phyloP scores from a whole-genome alignment of 1,140 invertebrate species.

The Camponotus pennsylvanicus region DNA sequence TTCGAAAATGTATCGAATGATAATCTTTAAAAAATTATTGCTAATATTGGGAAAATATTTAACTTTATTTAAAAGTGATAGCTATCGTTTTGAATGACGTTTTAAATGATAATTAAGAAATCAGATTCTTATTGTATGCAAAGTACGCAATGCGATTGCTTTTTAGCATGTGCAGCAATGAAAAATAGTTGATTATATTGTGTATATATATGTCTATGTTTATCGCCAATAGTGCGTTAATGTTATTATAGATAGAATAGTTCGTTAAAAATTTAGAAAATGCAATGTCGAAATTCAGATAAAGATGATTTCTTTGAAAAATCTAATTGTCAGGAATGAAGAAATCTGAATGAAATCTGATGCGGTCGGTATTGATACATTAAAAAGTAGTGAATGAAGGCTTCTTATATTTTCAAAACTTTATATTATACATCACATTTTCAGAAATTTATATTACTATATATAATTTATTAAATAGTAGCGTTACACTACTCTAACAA shows the following conservation, averaged over 20 bases:
- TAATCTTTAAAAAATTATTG: not conserved
- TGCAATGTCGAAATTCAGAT: not conserved
- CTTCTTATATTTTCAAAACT: not conserved
- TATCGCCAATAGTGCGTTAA: slow-evolving; percentile 35
- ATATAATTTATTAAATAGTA: slow-evolving; percentile 9
- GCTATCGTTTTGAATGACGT: not conserved
- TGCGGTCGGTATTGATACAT: not conserved
- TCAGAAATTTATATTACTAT: not conserved
- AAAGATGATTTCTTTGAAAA: slow-evolving; percentile 4
- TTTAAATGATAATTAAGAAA: not conserved
- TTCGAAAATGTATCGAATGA: not conserved
- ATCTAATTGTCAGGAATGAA: not conserved
- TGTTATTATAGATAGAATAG: slow-evolving; percentile 36
- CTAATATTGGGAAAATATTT: slow-evolving; percentile 23
- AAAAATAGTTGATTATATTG: slow-evolving; percentile 41
- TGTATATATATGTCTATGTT: slow-evolving; percentile 21
- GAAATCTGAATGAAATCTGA: not conserved
- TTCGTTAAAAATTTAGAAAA: slow-evolving; percentile 38
- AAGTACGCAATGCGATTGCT: slow-evolving; percentile 5
- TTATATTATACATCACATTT: not conserved
- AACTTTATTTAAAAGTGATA: not conserved
- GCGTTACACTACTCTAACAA: not conserved
- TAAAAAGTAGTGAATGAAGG: slow-evolving; percentile 11
- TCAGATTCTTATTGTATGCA: slow-evolving; percentile 33
- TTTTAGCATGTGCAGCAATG: slow-evolving; percentile 16